Base-by-base conservation (phyloP, 2,888 invertebrate genomes). In the Morinoia aosen region DNA sequence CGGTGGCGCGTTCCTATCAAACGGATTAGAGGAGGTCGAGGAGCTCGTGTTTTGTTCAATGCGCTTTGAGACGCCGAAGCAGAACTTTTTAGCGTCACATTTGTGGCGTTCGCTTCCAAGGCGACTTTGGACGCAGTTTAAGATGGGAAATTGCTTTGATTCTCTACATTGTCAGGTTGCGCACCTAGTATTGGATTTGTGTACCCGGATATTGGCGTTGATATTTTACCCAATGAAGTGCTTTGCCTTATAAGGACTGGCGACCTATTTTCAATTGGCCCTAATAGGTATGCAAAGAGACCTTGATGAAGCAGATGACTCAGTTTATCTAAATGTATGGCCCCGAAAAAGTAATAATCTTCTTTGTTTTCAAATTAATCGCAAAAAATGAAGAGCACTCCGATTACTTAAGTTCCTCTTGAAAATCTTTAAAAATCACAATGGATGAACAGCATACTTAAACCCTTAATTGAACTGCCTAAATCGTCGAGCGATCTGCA, bases 41-140 rank as follows among this genome's bases (percentile, higher is more conserved):
- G 76, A 19, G 76, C 25, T 19, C 76, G 33, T 33, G 33, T 76
- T 76, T 76, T 76, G 76, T 76, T 76, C 76, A 76, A 10, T 76
- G 76, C 76, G 25, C 76, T 76, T 76, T 76, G 76, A 76, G 16
- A 76, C 76, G 76, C 76, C 76, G 76, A 76, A 76, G 76, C 76
- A 76, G 76, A 76, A 76, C 76, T 33, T 76, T 76, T 76, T 76
- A 76, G 76, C 25, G 76, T 76, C 33, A 33, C 76, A 33, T 76
- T 76, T 33, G 76, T 33, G 76, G 33, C 25, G 10, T 33, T 76
- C 76, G 10, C 76, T 76, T 76, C 33, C 76, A 19, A 33, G 76
- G 25, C 25, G 76, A 76, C 33, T 76, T 76, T 10, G 25, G 76
- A 76, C 76, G 25, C 76, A 76, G 25, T 10, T 33, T 16, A 76